A percentile compares a stretch with the other conserved stretches of the same genome.
Conservation (phyloP, 2,113 vertebrate species). For the Grantiella picta region DNA sequence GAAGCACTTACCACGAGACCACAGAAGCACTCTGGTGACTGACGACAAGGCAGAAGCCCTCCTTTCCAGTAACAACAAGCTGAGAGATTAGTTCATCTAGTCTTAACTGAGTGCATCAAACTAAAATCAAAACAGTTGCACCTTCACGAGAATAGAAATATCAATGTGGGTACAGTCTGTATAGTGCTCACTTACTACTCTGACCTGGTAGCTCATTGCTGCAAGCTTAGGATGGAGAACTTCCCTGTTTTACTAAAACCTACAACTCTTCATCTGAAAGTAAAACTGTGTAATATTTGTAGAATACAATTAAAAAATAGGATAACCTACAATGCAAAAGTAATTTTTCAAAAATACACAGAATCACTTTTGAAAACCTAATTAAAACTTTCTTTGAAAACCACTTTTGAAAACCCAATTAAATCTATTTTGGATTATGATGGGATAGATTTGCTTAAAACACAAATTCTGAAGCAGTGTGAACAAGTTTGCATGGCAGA, state of each 20-base stretch:
- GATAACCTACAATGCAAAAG: not conserved
- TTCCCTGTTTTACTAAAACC: not conserved
- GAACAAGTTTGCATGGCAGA: not conserved
- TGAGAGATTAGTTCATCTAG: not conserved
- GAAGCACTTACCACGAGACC: not conserved
- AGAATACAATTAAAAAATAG: not conserved
- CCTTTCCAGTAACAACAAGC: not conserved
- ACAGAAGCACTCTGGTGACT: not conserved
- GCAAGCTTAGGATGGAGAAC: not conserved
- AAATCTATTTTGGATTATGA: not conserved
- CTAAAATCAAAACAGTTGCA: not conserved
- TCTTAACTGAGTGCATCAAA: not conserved
- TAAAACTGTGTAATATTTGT: not conserved
- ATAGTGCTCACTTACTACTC: not conserved
- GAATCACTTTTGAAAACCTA: not conserved
- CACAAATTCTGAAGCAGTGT: not conserved
- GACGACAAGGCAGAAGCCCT: not conserved
- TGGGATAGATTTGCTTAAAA: not conserved
- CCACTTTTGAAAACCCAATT: not conserved
- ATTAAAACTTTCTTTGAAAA: too few relatives aligned
- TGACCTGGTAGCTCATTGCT: not conserved
- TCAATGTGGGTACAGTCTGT: not conserved
- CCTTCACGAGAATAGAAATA: not conserved
- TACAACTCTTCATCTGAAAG: not conserved
- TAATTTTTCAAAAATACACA: too few relatives aligned